phyloP scores from a whole-genome alignment of 64 coral and sea anemone species.

The Orbicella faveolata region DNA sequence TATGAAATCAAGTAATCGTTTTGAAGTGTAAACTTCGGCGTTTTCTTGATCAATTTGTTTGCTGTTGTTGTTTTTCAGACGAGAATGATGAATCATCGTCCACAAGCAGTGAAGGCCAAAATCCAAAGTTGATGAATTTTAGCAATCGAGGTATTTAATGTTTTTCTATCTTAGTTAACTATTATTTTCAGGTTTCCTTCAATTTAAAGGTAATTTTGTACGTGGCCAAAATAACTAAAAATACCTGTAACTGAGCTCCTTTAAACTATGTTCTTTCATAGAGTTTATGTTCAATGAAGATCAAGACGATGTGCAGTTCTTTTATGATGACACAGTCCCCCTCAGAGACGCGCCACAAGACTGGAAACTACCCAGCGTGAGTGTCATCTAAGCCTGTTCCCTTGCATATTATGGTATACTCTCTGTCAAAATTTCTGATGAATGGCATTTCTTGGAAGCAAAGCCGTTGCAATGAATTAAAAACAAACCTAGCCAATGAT shows the following conservation, averaged over 20 bases:
- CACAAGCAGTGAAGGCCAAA: slow-evolving; percentile 43
- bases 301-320: slow-evolving; percentile 54
- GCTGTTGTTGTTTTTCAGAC: background rate
- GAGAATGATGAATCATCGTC: slow-evolving; percentile 53
- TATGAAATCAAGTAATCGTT: background rate
- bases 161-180: no score
- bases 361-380: slow-evolving; percentile 74
- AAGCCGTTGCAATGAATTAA: no score
- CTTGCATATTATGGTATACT: background rate
- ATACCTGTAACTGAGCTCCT: no score
- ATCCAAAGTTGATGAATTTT: slow-evolving; percentile 56
- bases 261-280: background rate
- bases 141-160: slow-evolving; percentile 2
- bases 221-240: no score
- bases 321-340: slow-evolving; percentile 33
- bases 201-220: no score
- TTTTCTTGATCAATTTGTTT: background rate
- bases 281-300: slow-evolving; percentile 76
- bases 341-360: slow-evolving; percentile 43
- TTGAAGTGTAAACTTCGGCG: background rate
- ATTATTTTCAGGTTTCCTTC: no score
- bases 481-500: no score
- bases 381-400: background rate
- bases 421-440: background rate
- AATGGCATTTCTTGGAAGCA: background rate